Evolutionary conservation across 2,113 vertebrate species (phyloP), one percentile per base, ranked within the genome.

Genomic region (Microtus richardsoni): DNA sequence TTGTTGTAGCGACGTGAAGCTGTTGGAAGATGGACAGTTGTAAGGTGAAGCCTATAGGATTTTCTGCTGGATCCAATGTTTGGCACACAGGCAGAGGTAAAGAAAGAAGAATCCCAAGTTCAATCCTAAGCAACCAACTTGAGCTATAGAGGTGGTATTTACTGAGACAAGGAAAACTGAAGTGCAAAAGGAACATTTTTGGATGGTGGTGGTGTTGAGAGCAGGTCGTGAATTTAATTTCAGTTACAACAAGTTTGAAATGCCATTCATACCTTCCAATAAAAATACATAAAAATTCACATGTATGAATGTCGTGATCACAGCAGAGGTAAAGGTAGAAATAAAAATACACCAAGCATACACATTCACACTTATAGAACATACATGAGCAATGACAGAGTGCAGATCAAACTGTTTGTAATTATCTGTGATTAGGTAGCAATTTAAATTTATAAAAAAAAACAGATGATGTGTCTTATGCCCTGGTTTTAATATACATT

Each of bases 401-500:
- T 54, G 14, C 2, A 44, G 41, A 83, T 52, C 58, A 91, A 95
- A 74, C 52, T 36, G 82, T 78, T 68, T 91, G n/a, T 58, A 91
- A 94, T 91, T 83, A 95, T 79, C 86, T 89, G 83, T 94, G 88
- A 91, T 89, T 93, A 86, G 11, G 11, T 82, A 89, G 39, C 22
- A 96, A 87, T 75, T 96, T 73, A 85, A 85, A 89, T 95, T 88
- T 52, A 41, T 44, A 85, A 87, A 73, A 49, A 52, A 78, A 93
- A 85, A 89, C 36, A 19, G n/a, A 22, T 73, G 54, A 68, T 87
- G 17, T 52, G 47, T 60, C 80, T 88, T 74, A 47, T 91, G 62
- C 78, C 78, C 90, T 8, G 83, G 73, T 95, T 95, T 89, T 95
- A 87, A 86, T 87, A 93, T 39, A 79, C 14, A 86, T 74, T 87